phyloP scores from a whole-genome alignment of 2,797 vertebrate species.

The Arctocebus calabarensis region DNA sequence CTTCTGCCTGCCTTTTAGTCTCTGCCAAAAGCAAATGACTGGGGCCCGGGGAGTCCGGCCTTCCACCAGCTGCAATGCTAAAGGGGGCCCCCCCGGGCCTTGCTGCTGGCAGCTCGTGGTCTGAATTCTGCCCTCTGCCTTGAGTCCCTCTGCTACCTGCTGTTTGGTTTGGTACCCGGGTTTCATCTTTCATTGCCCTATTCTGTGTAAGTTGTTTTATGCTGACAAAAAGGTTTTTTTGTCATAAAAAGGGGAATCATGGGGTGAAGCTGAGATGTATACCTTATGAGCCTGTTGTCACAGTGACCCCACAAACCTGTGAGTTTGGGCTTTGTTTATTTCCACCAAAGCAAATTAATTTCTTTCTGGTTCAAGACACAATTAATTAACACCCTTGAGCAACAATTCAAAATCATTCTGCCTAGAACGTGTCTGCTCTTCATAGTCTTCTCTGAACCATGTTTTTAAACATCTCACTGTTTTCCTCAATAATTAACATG shows the following conservation, averaged over 20 bases:
- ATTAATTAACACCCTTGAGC: neutral
- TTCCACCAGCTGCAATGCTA: neutral
- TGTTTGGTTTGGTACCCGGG: neutral
- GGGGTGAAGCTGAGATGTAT: neutral
- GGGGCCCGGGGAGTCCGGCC: accelerated
- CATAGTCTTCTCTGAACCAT: neutral
- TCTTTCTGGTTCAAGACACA: neutral
- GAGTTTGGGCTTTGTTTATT: neutral
- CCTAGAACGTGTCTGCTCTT: neutral
- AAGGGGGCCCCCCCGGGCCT: too few species aligned
- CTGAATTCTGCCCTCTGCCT: neutral
- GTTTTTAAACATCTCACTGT: neutral
- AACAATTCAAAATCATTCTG: neutral
- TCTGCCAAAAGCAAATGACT: neutral
- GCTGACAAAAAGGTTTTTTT: neutral
- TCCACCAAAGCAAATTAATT: neutral
- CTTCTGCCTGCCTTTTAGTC: neutral
- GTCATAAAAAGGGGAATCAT: neutral
- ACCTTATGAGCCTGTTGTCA: neutral
- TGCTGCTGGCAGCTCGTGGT: neutral
- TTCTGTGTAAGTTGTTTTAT: neutral
- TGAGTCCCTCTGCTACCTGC: neutral
- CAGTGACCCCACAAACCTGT: neutral
- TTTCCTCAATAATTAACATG: conserved; percentile 11
- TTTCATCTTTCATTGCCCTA: neutral